Base-by-base conservation (phyloP, 2,888 invertebrate species). In the Napeogenes sylphis region DNA sequence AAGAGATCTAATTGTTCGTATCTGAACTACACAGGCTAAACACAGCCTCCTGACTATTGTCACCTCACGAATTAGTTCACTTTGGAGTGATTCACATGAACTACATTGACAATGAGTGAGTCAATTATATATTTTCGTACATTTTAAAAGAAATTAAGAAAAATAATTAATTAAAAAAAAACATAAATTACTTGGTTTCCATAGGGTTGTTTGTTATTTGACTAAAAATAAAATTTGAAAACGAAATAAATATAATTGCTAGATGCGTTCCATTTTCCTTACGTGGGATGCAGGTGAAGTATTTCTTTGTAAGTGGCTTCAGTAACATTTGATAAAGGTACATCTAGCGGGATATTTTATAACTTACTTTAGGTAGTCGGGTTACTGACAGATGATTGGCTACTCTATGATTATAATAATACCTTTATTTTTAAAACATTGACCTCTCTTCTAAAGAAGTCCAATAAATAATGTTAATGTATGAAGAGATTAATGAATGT, bases 1-100 rank as follows among this genome's bases (percentile, higher is more conserved):
- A 87, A 85, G 85, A 78, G 77, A 72, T 80, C 81, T 88, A 87
- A 88, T 88, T 87, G 87, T 81, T 84, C 84, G 78, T 78, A 74
- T 69, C 74, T 72, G 75, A 74, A 55, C 65, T 62, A 62, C 61
- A 58, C 21, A 59, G 64, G 56, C 68, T 68, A 68, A 78, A 72
- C 78, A 75, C 78, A 70, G 73, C 71, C 55, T 58, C 21, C 21
- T 21, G 21, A 55, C 46, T 30, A 30, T 51, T 51, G 51, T 51
- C 51, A 51, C 51, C 51, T 51, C 42, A 30, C 30, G 30, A 51
- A 51, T 51, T 51, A 51, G 6, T 30, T 30, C 51, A 51, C 51
- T 51, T 51, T 51, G 51, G 14, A 14, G 47, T 12, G 12, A 10
- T 30, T 21, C 51, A 30, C 6, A 47, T 47, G 47, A 38, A 21